Evolutionary conservation across 2,113 vertebrate species (phyloP), one percentile per base, ranked within the genome.

Genomic region (Epinephelus fuscoguttatus): DNA sequence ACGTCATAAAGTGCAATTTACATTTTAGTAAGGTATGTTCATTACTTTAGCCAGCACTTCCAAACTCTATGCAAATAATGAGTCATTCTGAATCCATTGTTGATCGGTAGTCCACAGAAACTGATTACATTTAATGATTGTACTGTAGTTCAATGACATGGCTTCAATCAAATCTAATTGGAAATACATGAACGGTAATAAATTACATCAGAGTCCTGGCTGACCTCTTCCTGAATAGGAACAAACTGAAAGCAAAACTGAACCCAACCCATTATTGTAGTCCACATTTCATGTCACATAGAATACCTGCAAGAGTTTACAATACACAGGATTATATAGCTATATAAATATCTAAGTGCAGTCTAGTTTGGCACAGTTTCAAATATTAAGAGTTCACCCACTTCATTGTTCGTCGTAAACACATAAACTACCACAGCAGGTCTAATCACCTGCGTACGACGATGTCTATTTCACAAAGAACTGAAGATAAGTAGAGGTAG

Each of bases 351-450:
- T 84, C 27, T 12, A 88, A 85, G 75, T 92, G 79, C 77, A 89
- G 72, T 57, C 53, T 27, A 83, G 37, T 89, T 91, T 90, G 80
- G 79, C 89, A 91, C 81, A 86, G 82, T 90, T 84, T 89, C 33
- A 74, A 59, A 87, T 69, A 72, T 52, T 12, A 76, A 57, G 84
- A 77, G 80, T 75, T 81, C 47, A 60, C n/a, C 74, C 70, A 78
- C 72, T 78, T 81, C 4, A 55, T 66, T 84, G 76, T 83, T 86
- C 19, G 15, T 70, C 71, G 80, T 81, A 89, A 86, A 86, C 80
- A 81, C 82, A 84, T 50, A 82, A 76, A 80, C 78, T 80, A 89
- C 81, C 45, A 89, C 78, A 60, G 56, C 73, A 82, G 67, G 77
- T 71, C n/a, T 11, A 81, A 25, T 67, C 8, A 64, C 67, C 85